Evolutionary conservation across 1,140 invertebrate species (phyloP).

Genomic region (Tachypleus tridentatus): DNA sequence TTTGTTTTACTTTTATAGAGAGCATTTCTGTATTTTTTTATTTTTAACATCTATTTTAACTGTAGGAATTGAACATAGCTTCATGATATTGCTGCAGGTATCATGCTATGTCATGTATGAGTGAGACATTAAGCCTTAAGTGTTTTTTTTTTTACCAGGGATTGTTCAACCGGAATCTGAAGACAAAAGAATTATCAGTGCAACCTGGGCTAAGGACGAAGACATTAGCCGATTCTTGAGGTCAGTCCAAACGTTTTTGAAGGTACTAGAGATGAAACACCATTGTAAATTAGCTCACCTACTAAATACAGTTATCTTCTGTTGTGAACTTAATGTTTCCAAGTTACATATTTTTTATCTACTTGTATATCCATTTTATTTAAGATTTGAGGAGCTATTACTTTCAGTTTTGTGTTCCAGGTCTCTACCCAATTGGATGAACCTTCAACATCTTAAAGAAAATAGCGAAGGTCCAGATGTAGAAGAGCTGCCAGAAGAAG

Average conservation of each 20-base stretch:
- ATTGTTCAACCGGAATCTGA: constrained; percentile 68
- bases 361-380: constrained; percentile 5
- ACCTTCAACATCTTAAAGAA: constrained; percentile 38
- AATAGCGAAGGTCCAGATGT: constrained; percentile 18
- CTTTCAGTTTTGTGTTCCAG: constrained; percentile 33
- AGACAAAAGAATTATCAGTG: constrained; percentile 67
- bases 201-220: constrained; percentile 84
- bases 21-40: no score
- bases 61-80: no score
- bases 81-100: no score
- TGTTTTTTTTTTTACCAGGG: constrained; percentile 21
- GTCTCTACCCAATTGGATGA: constrained; percentile 68
- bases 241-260: constrained; percentile 21
- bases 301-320: no score
- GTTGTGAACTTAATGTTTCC: no score
- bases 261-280: no score
- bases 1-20: no score
- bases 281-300: no score
- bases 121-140: no score
- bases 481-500: constrained; percentile 50
- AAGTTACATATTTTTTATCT: constrained; percentile 3
- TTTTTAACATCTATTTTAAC: no score
- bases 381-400: constrained; percentile 5
- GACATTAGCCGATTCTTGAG: constrained; percentile 83
- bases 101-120: no score